These are phyloP conservation scores for Papilio glaucus DNA, from an alignment of 1,140 invertebrate species.

Conservation along the genomic window DNA sequence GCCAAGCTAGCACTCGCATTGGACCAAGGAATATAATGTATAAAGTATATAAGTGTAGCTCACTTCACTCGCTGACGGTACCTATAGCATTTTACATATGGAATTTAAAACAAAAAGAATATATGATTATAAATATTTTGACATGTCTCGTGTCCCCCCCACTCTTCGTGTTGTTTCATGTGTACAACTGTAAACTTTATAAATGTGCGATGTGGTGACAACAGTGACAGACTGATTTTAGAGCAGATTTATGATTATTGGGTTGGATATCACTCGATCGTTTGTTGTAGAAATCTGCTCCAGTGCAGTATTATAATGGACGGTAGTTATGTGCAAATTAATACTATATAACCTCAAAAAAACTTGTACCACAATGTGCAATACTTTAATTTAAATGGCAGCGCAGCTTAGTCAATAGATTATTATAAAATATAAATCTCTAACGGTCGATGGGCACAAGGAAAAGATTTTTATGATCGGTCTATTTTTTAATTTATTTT, in stretches of 20 bases:
- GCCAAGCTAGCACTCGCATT: constrained; percentile 76
- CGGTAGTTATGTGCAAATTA: constrained; percentile 60
- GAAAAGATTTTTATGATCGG: constrained; percentile 6
- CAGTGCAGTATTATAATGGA: constrained; percentile 67
- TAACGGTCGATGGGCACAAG: background rate
- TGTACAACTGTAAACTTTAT: constrained; percentile 73
- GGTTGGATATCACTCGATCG: constrained; percentile 45
- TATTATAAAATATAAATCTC: background rate
- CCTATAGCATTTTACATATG: constrained; percentile 68
- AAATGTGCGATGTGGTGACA: constrained; percentile 54
- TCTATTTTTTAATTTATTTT: constrained; percentile 30
- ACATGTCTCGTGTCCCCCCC: constrained; percentile 57
- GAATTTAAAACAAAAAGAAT: constrained; percentile 46
- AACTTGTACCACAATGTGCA: constrained; percentile 1
- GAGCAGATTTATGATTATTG: constrained; percentile 51
- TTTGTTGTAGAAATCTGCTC: constrained; percentile 54
- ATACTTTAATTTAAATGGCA: background rate
- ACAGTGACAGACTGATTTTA: constrained; percentile 63
- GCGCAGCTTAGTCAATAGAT: background rate
- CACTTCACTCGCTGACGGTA: constrained; percentile 73
- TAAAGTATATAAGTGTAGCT: constrained; percentile 72
- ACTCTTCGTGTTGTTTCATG: constrained; percentile 72
- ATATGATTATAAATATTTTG: constrained; percentile 64
- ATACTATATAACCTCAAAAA: constrained; percentile 18
- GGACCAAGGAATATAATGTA: constrained; percentile 71